Conservation (phyloP, 1,140 invertebrate species). For the Conus ventricosus region DNA sequence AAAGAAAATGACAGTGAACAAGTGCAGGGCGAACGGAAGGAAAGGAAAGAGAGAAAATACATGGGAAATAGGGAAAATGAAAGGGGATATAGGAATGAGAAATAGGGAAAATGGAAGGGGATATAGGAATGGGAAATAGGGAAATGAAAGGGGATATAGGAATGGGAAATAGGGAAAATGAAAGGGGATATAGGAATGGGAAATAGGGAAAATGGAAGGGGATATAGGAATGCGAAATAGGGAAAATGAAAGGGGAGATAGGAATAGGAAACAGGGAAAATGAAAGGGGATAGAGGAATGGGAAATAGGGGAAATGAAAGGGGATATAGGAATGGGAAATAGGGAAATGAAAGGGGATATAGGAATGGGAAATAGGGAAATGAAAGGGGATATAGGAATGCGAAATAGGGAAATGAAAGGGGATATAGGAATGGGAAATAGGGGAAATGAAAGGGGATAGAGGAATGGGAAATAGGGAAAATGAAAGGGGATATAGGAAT, state of each 20-base stretch:
- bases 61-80: background rate
- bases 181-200: background rate
- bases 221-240: no score
- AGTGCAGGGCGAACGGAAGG: no score
- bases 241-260: no score
- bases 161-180: background rate
- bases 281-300: no score
- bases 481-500: background rate
- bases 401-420: background rate
- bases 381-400: background rate
- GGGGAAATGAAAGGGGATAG: no score
- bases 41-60: no score
- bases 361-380: no score
- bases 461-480: no score
- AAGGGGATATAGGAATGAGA: background rate
- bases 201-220: background rate
- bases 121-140: background rate
- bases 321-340: background rate
- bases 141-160: background rate
- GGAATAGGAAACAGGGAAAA: no score
- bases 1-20: no score
- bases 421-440: background rate
- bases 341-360: background rate
- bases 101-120: background rate
- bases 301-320: background rate